Conservation (phyloP, 1,140 invertebrate species). For the Drosophila kikkawai region DNA sequence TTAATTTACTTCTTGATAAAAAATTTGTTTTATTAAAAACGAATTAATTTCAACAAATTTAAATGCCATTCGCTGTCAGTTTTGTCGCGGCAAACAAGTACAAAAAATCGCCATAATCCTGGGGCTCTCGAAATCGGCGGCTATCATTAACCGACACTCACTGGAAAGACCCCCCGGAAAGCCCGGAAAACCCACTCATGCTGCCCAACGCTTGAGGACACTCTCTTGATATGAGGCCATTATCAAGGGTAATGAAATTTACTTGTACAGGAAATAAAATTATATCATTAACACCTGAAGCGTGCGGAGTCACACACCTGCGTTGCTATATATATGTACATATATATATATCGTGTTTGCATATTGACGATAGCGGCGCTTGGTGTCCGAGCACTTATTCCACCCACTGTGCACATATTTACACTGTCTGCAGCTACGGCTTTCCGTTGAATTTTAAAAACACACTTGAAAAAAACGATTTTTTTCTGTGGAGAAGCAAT, state of each 20-base stretch:
- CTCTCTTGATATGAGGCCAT: conserved; percentile 52
- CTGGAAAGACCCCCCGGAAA: not conserved
- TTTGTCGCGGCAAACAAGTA: conserved; percentile 13
- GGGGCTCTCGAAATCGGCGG: conserved; percentile 33
- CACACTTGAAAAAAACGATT: conserved; percentile 13
- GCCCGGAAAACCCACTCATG: not conserved
- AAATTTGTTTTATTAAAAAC: not conserved
- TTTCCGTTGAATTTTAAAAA: conserved; percentile 30
- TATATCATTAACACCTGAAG: conserved; percentile 80
- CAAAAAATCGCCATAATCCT: conserved; percentile 37
- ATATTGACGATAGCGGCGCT: conserved; percentile 18
- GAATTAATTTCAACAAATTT: conserved; percentile 14
- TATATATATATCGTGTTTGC: conserved; percentile 11
- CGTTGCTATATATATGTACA: not conserved
- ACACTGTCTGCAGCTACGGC: conserved; percentile 25
- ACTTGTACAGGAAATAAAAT: conserved; percentile 76
- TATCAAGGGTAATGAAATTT: conserved; percentile 80
- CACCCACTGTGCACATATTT: conserved; percentile 48
- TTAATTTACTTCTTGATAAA: not conserved
- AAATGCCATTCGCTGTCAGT: conserved; percentile 14
- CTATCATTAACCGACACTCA: conserved; percentile 44
- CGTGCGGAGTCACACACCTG: conserved; percentile 50
- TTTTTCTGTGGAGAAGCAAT: not conserved
- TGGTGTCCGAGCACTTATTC: conserved; percentile 28
- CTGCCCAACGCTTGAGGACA: conserved; percentile 4